A percentile compares a stretch with the other conserved stretches of the same genome.
phyloP scores from a whole-genome alignment of 2,797 vertebrate species.

The Amniataba percoides region DNA sequence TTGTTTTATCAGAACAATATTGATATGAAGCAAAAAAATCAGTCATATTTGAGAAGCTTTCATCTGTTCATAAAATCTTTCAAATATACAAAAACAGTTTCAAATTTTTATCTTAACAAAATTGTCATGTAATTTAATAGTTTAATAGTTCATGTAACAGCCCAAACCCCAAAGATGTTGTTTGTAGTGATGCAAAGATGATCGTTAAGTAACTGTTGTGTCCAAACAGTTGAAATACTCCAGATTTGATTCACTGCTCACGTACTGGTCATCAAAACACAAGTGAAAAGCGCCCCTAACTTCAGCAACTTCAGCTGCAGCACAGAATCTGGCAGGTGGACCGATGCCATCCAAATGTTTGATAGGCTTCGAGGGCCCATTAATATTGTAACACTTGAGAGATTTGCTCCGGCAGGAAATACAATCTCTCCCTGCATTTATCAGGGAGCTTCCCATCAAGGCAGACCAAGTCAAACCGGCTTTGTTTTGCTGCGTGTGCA shows the following conservation, averaged over 20 bases:
- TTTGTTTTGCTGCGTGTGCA: conserved; percentile 72
- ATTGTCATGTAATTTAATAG: background rate
- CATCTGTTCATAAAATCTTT: no score
- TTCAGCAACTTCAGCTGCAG: conserved; percentile 9
- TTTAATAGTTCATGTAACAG: background rate
- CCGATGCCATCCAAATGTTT: conserved; percentile 43
- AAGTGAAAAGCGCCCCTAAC: conserved; percentile 1
- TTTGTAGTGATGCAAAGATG: background rate
- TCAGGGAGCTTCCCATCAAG: conserved; percentile 64
- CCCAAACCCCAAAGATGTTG: background rate
- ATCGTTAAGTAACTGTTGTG: background rate
- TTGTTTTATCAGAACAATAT: background rate
- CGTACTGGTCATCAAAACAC: conserved; percentile 2
- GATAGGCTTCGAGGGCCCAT: conserved; percentile 56
- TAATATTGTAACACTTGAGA: conserved; percentile 63
- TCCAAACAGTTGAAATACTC: background rate
- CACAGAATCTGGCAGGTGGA: conserved; percentile 31
- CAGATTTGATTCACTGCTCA: background rate
- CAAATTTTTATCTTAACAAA: background rate
- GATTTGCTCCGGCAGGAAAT: conserved; percentile 58
- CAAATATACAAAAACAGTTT: background rate
- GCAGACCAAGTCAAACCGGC: conserved; percentile 55
- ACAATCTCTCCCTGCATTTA: conserved; percentile 60
- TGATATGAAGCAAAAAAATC: background rate
- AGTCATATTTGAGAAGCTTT: background rate